Evolutionary conservation across 2,888 invertebrate genomes (phyloP), one percentile per base, ranked within the genome.

Genomic region (Hipparchia sbordonii): DNA sequence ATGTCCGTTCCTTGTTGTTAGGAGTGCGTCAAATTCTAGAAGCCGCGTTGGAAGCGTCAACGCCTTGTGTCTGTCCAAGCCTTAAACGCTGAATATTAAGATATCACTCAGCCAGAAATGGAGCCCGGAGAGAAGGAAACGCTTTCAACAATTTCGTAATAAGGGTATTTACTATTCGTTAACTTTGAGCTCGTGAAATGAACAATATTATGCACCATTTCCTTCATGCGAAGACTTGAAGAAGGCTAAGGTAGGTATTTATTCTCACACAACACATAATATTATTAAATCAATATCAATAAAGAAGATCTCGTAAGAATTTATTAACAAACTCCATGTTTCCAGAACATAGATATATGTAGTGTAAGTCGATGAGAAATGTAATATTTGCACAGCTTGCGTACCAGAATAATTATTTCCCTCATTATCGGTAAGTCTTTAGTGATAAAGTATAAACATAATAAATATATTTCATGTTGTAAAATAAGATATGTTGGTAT

Each of bases 21-120:
- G 39, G 39, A 39, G 23, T 39, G 39, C 1, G 3, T 12, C 8
- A 0, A 52, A 10, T 52, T 52, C 10, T 52, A 52, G 5, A 52
- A 52, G 0, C 12, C 4, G 12, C 12, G 52, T 52, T 52, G 52
- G 12, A 52, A 10, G 10, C 4, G 12, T 52, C 12, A 12, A 10
- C 52, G 5, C 10, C 10, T 12, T 52, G 10, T 54, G n/a, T 10
- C 9, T 51, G 9, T 51, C 3, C 8, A 51, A 51, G 51, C 63
- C 61, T 54, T 67, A 75, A 73, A 70, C 54, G 69, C 65, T 57
- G 48, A 69, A 73, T 75, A 73, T 71, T 72, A 70, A 72, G 59
- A 72, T 70, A 71, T 68, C 75, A 66, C 23, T 61, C 72, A 68
- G 54, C 60, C 59, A 65, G 69, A 75, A 66, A 59, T 39, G 59